A percentile compares a stretch with the other conserved stretches of the same genome.
Evolutionary conservation across 1,140 invertebrate genomes (phyloP).

Genomic region (Littorina saxatilis): DNA sequence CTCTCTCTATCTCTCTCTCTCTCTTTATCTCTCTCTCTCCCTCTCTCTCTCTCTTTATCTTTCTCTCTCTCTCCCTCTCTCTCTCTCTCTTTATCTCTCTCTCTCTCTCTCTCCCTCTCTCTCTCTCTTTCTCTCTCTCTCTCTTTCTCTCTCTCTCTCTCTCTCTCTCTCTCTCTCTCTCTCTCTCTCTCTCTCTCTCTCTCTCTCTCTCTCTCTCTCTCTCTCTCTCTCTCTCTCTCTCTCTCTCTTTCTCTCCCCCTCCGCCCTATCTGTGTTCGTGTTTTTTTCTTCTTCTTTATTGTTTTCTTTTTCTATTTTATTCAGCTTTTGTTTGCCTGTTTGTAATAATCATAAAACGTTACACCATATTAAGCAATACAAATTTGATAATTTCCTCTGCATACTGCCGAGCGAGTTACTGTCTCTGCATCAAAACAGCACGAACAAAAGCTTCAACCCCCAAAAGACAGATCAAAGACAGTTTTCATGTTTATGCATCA

Average conservation of each 20-base stretch:
- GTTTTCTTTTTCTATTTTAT: background rate
- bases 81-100: background rate
- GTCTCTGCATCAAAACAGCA: too few species aligned
- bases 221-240: conserved; percentile 29
- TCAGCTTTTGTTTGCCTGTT: too few species aligned
- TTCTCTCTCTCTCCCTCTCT: background rate
- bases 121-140: background rate
- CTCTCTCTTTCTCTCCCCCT: conserved; percentile 34
- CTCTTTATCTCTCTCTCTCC: background rate
- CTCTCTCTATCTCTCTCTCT: background rate
- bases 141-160: conserved; percentile 11
- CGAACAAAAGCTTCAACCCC: too few species aligned
- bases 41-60: background rate
- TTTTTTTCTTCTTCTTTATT: background rate
- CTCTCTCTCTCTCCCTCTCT: background rate
- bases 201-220: conserved; percentile 15
- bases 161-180: background rate
- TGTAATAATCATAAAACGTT: too few species aligned
- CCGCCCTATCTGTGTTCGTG: background rate
- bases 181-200: background rate
- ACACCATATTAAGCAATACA: too few species aligned
- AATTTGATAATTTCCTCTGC: too few species aligned
- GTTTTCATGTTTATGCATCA: too few species aligned
- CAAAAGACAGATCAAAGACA: too few species aligned
- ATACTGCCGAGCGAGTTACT: too few species aligned